Conservation (phyloP, 2,113 vertebrate species). For the Elanoides forficatus region DNA sequence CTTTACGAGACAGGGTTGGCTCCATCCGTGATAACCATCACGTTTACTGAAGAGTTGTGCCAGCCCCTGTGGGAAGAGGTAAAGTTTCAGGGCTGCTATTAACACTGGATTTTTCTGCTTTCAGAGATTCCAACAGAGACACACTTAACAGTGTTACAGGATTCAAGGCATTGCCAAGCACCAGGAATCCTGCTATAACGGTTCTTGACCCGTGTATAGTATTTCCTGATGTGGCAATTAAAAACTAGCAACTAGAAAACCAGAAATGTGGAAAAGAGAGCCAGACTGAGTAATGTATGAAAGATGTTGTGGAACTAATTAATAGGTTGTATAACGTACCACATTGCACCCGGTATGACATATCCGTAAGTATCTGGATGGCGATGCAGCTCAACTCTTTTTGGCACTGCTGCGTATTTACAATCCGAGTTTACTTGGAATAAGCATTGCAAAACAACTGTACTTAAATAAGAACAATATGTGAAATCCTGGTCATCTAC, state of each 20-base stretch:
- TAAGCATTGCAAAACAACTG: constrained; percentile 37
- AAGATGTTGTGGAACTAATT: constrained; percentile 37
- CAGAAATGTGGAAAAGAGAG: neutral
- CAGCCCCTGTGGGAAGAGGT: neutral
- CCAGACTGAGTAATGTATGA: neutral
- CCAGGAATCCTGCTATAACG: neutral
- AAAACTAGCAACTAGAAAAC: neutral
- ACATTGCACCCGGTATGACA: neutral
- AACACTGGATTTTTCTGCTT: neutral
- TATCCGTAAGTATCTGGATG: neutral
- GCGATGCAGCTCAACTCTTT: neutral
- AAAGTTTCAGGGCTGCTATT: neutral
- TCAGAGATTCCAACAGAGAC: neutral
- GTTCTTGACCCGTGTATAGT: neutral
- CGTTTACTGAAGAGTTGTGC: neutral
- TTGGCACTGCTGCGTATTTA: constrained; percentile 30
- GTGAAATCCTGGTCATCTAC: constrained; percentile 15
- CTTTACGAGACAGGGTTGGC: accelerated
- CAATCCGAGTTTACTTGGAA: constrained; percentile 40
- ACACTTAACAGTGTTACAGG: neutral
- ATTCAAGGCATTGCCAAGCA: neutral
- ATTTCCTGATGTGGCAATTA: constrained; percentile 2
- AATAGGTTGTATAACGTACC: neutral
- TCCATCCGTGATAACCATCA: neutral
- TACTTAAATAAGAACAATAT: constrained; percentile 56